Evolutionary conservation across 2,888 invertebrate species (phyloP), one percentile per base, ranked within the genome.

Genomic region (Agriopis marginaria): DNA sequence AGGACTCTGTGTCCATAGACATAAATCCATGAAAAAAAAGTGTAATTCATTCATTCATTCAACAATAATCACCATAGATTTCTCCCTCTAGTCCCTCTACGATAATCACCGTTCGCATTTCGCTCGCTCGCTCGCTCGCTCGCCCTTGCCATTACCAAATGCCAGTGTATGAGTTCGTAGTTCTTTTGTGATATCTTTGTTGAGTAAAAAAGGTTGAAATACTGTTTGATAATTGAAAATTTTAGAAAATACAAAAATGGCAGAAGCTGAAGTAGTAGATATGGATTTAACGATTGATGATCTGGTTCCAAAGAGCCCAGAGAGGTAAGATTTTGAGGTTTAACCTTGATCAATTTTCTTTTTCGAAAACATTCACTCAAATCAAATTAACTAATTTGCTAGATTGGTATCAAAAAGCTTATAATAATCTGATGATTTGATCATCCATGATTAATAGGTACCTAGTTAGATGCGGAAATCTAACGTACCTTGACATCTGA

Each of bases 261-360:
- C 92, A 88, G 93, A 91, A 79, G 84, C 93, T 59, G 92, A 91
- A 73, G 87, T 91, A 73, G 91, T 90, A 74, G 90, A 91, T 83
- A 86, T 91, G 79, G 92, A 93, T 86, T 83, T 92, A 76, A 91
- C 90, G 56, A 93, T 93, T 75, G 93, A 94, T 78, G 93, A 93
- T 85, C 88, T 94, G 82, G 90, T 94, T 81, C 93, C 94, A 63
- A 94, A 94, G 83, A 93, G 93, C 82, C 90, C 92, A 56, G 94
- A 94, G 88, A 93, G 93, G 94, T 93, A 90, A 69, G 70, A 40
- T 42, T 51, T 63, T 60, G 11, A 56, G 14, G 63, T n/a, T 63
- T 59, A 68, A 63, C 62, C 65, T 63, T 63, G 47, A n/a, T 58
- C n/a, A 58, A 56, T 51, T 54, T 60, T 62, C 39, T 40, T 55